Percentiles rank a stretch among this genome's conserved stretches.
Evolutionary conservation across 2,888 invertebrate genomes (phyloP).

Genomic region (Epinotia demarniana): DNA sequence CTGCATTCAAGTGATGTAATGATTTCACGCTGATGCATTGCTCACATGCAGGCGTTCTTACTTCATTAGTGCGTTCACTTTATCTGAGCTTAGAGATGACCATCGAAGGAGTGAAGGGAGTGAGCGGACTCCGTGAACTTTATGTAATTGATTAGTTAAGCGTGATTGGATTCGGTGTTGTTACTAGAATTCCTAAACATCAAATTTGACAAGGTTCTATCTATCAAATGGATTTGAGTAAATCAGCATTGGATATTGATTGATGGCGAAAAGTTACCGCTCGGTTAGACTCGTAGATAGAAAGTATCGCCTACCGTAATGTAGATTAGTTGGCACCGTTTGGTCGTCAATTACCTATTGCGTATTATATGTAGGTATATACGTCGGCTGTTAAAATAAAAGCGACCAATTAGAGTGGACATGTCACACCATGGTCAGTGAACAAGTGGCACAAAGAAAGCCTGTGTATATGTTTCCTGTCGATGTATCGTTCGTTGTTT

Average conservation of each 20-base stretch:
- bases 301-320: slow-evolving; percentile 28
- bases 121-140: slow-evolving; percentile 10
- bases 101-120: slow-evolving; percentile 35
- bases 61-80: slow-evolving; percentile 24
- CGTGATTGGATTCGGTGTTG: slow-evolving; percentile 20
- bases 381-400: slow-evolving; percentile 37
- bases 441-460: slow-evolving; percentile 64
- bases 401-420: slow-evolving; percentile 56
- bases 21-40: slow-evolving; percentile 42
- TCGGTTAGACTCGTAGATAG: slow-evolving; percentile 14
- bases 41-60: slow-evolving; percentile 24
- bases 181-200: slow-evolving; percentile 15
- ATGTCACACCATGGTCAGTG: slow-evolving; percentile 57
- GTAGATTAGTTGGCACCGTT: slow-evolving; percentile 16
- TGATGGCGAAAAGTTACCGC: slow-evolving; percentile 14
- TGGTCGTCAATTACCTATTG: not conserved
- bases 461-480: slow-evolving; percentile 48
- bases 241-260: slow-evolving; percentile 6
- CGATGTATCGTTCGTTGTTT: slow-evolving; percentile 52
- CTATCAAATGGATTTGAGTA: not conserved
- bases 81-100: slow-evolving; percentile 29
- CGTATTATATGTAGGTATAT: not conserved
- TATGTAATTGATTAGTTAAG: slow-evolving; percentile 33
- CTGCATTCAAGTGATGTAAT: slow-evolving; percentile 43
- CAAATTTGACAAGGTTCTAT: not conserved